Base-by-base conservation (phyloP, 1,140 invertebrate genomes). In the Palaemon carinicauda region DNA sequence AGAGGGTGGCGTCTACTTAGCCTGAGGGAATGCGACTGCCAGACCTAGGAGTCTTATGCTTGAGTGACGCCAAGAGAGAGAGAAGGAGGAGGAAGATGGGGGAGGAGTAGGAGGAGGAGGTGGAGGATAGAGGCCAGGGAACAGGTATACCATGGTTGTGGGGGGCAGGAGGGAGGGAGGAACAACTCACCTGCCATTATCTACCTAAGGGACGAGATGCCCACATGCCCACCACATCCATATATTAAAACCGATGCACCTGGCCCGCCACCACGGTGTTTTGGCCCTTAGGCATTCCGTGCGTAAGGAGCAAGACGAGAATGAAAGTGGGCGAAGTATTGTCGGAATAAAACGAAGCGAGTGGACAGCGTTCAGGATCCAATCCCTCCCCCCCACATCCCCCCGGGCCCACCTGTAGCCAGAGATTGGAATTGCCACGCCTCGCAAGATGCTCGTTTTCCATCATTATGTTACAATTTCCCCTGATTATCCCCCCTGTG, bases 171-270 rank as follows among this genome's bases (percentile, higher is more conserved):
- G 19, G 52, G 31, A 33, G 74, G 87, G 87, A 81, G 87, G 81
- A 81, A 80, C 87, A 80, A 77, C 87, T 83, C 87, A 88, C 87
- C 87, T 88, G 87, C 87, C 87, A 88, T 83, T 88, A 88, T 88
- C 87, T 88, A 84, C 87, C 87, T 88, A 86, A 86, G 77, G 81
- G 87, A 84, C 87, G 65, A 80, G 81, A 80, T 88, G 78, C 87
- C 87, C 87, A 75, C 81, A 88, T 88, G 82, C 87, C 82, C 87
- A 83, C 75, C 81, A 69, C 78, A 82, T 81, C 83, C 73, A 75
- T 51, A 73, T 86, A 71, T 79, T 86, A 65, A 86, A 77, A 51
- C 83, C 75, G 83, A 73, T 41, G 41, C 79, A 82, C 78, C 85
- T 87, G 85, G 65, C 33, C 31, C 31, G 7, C 9, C 29, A 14